Evolutionary conservation across 2,797 vertebrate species (phyloP), one percentile per base, ranked within the genome.

Genomic region (Galago senegalensis): DNA sequence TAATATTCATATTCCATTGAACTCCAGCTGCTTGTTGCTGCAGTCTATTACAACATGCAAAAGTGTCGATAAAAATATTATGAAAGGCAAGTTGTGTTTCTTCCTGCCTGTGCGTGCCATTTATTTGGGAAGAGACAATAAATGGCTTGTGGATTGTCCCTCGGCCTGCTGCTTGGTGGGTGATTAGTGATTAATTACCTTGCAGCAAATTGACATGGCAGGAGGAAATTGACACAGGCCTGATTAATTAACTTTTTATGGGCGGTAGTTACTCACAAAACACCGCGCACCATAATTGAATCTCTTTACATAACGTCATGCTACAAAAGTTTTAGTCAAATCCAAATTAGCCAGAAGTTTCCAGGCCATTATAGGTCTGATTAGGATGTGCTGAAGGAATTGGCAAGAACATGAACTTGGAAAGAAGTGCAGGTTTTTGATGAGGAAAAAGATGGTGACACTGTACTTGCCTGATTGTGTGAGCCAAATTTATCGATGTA

Each of bases 181-280:
- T 75, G 98, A 99, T 99, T 99, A 99, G 98, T 99, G 99, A 99
- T 99, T 99, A 99, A 99, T 99, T 99, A 99, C 99, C 98, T 98
- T 96, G 98, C 98, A 98, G 98, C 98, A 99, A 99, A 99, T 98
- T 99, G 99, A 99, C 98, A 99, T 97, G 98, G 98, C 98, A 98
- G 96, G 96, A 98, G 98, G 98, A 99, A 99, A 99, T 99, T 98
- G 98, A 99, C 99, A 99, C 98, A 98, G 98, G 98, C 97, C 98
- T 99, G 99, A 99, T 99, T 99, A 99, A 99, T 99, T 99, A 99
- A 99, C 98, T 99, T 99, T 99, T 98, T 98, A 98, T 98, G 98
- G 97, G 98, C 97, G 98, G 98, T 98, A 98, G 98, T 98, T 98
- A 98, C 98, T 98, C 98, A 98, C 98, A 99, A 98, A 98, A 98